A percentile compares a stretch with the other conserved stretches of the same genome.
Conservation (phyloP, 2,888 invertebrate species). For the Galeopsomyia nigrocyanea region DNA sequence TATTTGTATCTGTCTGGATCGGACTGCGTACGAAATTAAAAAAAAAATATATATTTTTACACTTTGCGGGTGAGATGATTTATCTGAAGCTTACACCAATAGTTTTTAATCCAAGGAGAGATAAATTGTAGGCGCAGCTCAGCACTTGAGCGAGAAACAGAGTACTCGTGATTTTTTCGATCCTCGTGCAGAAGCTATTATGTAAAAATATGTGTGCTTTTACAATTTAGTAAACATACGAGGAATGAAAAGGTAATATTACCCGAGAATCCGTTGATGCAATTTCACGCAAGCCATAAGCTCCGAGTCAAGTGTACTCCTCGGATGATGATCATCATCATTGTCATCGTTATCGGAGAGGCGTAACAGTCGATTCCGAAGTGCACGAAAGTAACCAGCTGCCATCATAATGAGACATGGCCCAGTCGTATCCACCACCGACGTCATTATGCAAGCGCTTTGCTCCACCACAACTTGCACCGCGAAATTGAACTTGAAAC, state of each 20-base stretch:
- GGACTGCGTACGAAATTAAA: no score
- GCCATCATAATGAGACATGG: conserved; percentile 50
- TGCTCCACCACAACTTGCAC: conserved; percentile 47
- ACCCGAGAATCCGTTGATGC: conserved; percentile 18
- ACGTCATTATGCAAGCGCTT: conserved; percentile 47
- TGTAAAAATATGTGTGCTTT: no score
- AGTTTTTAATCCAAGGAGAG: conserved; percentile 23
- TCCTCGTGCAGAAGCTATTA: conserved; percentile 16
- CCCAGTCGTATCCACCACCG: conserved; percentile 49
- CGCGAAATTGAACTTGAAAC: conserved; percentile 50
- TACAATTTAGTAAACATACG: no score
- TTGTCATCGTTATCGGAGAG: not conserved
- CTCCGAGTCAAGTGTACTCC: not conserved
- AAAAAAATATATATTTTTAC: not conserved
- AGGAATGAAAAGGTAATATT: no score
- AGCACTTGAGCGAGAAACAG: conserved; percentile 15
- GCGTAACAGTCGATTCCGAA: not conserved
- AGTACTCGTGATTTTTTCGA: conserved; percentile 9
- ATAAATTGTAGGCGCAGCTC: conserved; percentile 16
- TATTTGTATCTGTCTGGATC: conserved; percentile 26
- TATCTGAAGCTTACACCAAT: conserved; percentile 1
- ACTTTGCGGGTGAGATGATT: no score
- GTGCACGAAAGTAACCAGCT: conserved; percentile 51
- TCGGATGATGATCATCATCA: not conserved
- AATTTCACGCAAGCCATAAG: not conserved